These are phyloP conservation scores for Passer montanus DNA, from an alignment of 2,113 vertebrate species.

Conservation along the genomic window DNA sequence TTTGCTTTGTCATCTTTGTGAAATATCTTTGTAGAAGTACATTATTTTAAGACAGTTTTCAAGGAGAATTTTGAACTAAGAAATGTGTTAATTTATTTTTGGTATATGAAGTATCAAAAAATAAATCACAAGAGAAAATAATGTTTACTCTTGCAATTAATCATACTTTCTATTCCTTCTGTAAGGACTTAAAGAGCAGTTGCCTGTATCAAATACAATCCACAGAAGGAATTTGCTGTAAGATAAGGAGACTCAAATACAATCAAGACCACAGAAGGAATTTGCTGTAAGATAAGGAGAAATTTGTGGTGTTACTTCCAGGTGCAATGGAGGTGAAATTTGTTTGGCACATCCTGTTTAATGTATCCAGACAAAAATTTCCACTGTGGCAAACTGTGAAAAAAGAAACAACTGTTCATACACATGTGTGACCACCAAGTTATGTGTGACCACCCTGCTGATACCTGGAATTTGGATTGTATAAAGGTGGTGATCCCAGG, in stretches of 20 bases:
- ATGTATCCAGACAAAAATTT: neutral
- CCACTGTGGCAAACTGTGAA: neutral
- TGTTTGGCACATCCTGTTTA: neutral
- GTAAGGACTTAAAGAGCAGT: neutral
- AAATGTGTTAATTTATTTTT: neutral
- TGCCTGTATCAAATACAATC: neutral
- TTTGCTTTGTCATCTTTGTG: neutral
- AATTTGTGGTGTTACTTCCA: neutral
- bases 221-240: neutral
- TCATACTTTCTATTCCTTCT: neutral
- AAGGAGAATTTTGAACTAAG: neutral
- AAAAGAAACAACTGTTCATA: neutral
- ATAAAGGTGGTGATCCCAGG: neutral
- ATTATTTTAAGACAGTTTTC: neutral
- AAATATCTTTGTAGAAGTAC: neutral
- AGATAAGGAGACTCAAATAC: neutral
- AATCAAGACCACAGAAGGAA: neutral
- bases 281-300: neutral
- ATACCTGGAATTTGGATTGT: neutral
- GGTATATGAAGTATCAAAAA: neutral
- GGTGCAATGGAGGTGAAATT: neutral
- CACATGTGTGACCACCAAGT: neutral
- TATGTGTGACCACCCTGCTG: rapidly evolving
- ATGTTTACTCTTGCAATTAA: neutral
- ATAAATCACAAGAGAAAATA: neutral